Conservation (phyloP, 2,113 vertebrate genomes). For the Gnathonemus echidnorhynchus region DNA sequence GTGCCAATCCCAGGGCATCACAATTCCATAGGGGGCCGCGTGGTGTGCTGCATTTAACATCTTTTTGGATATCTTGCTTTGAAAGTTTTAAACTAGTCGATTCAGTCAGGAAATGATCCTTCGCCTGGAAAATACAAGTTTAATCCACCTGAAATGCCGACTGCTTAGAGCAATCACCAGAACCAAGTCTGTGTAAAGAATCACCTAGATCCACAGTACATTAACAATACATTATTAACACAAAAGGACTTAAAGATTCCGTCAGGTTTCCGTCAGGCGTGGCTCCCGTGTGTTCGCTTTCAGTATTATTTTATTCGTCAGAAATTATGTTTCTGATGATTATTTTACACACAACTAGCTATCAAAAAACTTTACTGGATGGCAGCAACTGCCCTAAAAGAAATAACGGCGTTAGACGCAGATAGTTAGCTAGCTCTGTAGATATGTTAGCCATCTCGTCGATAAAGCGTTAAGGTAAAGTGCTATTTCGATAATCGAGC, state of each 20-base stretch:
- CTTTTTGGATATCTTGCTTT: neutral
- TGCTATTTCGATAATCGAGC: neutral
- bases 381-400: neutral
- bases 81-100: neutral
- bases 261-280: neutral
- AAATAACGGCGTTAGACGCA: neutral
- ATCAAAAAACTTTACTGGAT: neutral
- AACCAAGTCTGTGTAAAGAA: neutral
- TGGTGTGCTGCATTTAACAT: neutral
- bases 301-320: neutral
- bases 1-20: neutral
- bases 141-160: neutral
- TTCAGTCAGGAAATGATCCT: neutral
- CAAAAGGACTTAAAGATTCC: neutral
- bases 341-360: neutral
- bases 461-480: neutral
- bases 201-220: neutral
- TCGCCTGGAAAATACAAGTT: neutral
- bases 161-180: neutral
- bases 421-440: neutral
- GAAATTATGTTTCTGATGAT: neutral
- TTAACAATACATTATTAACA: neutral
- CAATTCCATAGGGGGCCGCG: neutral
- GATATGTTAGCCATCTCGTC: neutral
- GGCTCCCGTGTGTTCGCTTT: neutral